Conservation (phyloP, 2,797 vertebrate genomes). For the Liasis olivaceus region DNA sequence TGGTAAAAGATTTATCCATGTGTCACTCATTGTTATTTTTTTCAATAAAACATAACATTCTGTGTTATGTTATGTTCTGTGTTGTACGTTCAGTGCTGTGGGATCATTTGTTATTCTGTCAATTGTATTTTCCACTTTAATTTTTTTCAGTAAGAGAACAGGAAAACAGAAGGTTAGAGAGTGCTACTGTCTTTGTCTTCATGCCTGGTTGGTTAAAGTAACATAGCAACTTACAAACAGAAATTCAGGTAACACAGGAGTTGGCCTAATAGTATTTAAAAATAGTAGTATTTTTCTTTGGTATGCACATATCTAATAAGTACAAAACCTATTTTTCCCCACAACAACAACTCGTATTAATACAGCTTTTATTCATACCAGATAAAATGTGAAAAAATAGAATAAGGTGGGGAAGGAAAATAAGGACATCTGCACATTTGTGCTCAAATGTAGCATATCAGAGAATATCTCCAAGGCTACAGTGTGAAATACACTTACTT, state of each 20-base stretch:
- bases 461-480: background rate
- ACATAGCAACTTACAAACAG: background rate
- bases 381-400: background rate
- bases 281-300: background rate
- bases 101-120: slow-evolving; percentile 36
- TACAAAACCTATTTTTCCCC: background rate
- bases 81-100: slow-evolving; percentile 36
- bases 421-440: background rate
- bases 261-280: background rate
- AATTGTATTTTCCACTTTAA: slow-evolving; percentile 46
- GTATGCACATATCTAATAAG: background rate
- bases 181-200: background rate
- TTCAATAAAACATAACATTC: slow-evolving; percentile 47
- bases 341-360: background rate
- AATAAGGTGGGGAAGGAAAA: background rate
- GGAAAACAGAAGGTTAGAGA: background rate
- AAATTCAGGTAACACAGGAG: background rate
- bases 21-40: slow-evolving; percentile 19
- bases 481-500: background rate
- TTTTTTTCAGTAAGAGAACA: background rate
- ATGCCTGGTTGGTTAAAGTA: background rate
- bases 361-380: background rate
- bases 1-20: slow-evolving; percentile 31
- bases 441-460: background rate
- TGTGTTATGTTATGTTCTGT: no score